Percentiles rank a stretch among this genome's conserved stretches.
phyloP scores from a whole-genome alignment of 2,888 invertebrate genomes.

The Mythimna ferrago region DNA sequence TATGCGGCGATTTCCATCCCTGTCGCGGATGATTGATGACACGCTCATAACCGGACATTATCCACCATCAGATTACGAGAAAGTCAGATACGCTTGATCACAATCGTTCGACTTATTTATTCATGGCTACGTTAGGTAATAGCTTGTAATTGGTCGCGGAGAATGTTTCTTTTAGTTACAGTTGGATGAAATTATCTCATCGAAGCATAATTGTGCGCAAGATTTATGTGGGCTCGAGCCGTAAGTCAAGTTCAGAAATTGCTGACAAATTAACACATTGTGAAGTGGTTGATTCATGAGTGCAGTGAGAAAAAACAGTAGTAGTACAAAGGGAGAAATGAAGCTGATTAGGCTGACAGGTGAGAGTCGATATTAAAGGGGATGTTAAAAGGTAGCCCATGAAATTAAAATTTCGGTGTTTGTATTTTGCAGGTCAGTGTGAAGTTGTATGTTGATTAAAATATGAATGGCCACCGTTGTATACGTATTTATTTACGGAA shows the following conservation, averaged over 20 bases:
- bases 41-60: constrained; percentile 55
- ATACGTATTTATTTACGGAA: no score
- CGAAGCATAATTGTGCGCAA: constrained; percentile 26
- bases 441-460: no score
- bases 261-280: constrained; percentile 33
- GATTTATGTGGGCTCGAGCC: constrained; percentile 44
- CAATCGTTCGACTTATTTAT: constrained; percentile 53
- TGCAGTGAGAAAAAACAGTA: not conserved
- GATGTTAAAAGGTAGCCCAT: no score
- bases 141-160: constrained; percentile 50
- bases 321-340: not conserved
- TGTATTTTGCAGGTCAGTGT: no score
- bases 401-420: no score
- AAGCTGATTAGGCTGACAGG: not conserved
- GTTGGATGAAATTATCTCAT: constrained; percentile 42
- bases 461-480: no score
- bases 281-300: constrained; percentile 29
- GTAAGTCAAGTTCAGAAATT: constrained; percentile 41
- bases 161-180: constrained; percentile 52
- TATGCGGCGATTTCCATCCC: constrained; percentile 59
- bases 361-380: no score
- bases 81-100: constrained; percentile 58
- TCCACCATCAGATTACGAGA: constrained; percentile 58
- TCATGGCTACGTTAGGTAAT: constrained; percentile 56
- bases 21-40: constrained; percentile 66